These are phyloP conservation scores for Arctopsyche grandis DNA, from an alignment of 1,140 invertebrate species.

Conservation along the genomic window DNA sequence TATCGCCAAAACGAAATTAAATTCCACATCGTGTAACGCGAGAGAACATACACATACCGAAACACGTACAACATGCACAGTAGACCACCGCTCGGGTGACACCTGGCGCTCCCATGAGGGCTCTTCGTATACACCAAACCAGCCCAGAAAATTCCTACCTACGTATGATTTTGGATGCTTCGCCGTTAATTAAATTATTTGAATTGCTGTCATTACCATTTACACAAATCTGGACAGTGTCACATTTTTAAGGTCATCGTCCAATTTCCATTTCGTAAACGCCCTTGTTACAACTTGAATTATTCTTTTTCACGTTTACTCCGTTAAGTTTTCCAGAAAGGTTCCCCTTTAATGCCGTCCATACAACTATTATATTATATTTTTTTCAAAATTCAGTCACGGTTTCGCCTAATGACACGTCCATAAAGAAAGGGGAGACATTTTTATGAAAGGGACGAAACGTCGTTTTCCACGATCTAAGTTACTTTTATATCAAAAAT, in stretches of 20 bases:
- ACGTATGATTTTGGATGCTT: no score
- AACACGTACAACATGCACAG: not conserved
- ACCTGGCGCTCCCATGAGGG: no score
- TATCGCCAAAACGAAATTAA: constrained; percentile 48
- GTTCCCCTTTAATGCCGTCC: not conserved
- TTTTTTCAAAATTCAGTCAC: constrained; percentile 22
- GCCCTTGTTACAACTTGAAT: not conserved
- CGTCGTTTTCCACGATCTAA: not conserved
- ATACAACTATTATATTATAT: not conserved
- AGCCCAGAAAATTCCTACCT: no score
- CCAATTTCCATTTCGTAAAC: not conserved
- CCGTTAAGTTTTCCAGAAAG: not conserved
- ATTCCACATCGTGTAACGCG: constrained; percentile 36
- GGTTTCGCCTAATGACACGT: constrained; percentile 13
- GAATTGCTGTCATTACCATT: no score
- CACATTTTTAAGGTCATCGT: no score
- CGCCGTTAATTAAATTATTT: no score
- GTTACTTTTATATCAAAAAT: not conserved
- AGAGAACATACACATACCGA: constrained; percentile 12
- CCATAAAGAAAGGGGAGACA: not conserved
- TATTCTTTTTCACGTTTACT: not conserved
- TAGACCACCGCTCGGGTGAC: not conserved
- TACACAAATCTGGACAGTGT: no score
- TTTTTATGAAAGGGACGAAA: not conserved
- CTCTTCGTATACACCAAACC: no score